Evolutionary conservation across 2,888 invertebrate genomes (phyloP).

Genomic region (Eupsilia transversa): DNA sequence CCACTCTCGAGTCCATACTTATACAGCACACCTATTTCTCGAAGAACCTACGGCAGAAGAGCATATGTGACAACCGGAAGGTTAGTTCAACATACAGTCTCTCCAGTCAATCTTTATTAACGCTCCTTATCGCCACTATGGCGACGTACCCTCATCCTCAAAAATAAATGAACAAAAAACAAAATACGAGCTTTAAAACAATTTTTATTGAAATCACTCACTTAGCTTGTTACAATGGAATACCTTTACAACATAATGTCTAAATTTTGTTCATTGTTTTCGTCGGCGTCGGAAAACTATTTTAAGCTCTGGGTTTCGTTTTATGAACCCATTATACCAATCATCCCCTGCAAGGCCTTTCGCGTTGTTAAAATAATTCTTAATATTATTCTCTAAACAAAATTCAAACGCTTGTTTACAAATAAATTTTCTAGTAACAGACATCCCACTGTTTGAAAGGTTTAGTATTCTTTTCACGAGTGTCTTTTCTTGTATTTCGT

Average conservation of each 20-base stretch:
- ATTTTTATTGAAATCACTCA: not conserved
- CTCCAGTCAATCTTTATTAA: not conserved
- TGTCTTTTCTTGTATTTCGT: conserved; percentile 19
- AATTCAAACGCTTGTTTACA: conserved; percentile 22
- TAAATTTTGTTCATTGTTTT: not conserved
- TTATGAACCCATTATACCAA: conserved; percentile 16
- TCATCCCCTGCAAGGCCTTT: conserved; percentile 12
- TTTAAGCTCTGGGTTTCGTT: conserved; percentile 9
- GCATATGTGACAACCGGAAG: not conserved
- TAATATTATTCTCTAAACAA: conserved; percentile 30
- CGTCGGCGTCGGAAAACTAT: not conserved
- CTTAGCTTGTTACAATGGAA: not conserved
- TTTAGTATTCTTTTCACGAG: conserved; percentile 10
- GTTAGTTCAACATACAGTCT: not conserved
- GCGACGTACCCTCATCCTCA: no score
- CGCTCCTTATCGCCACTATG: not conserved
- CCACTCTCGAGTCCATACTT: not conserved
- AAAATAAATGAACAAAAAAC: not conserved
- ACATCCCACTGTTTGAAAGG: not conserved
- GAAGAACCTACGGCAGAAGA: not conserved
- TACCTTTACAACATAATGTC: not conserved
- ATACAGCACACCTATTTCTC: not conserved
- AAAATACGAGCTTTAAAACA: not conserved
- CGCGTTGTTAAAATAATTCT: conserved; percentile 15
- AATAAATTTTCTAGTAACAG: conserved; percentile 7